phyloP scores from a whole-genome alignment of 2,888 invertebrate species.

The Dyspetes luteomarginatus region DNA sequence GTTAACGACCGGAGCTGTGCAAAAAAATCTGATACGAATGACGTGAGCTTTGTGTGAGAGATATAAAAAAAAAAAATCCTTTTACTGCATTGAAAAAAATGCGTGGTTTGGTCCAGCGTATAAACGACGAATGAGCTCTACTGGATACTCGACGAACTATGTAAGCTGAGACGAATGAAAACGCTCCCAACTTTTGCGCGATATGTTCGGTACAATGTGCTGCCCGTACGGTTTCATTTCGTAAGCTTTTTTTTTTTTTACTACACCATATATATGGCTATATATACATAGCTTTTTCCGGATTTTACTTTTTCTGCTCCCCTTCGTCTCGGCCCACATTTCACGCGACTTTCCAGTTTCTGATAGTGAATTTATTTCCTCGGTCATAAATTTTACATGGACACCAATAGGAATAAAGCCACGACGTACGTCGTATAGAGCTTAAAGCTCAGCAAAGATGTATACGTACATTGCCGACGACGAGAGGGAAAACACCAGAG shows the following conservation, averaged over 20 bases:
- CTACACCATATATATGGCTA: slow-evolving; percentile 13
- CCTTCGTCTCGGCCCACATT: slow-evolving; percentile 42
- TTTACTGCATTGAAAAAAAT: background rate
- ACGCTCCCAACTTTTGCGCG: background rate
- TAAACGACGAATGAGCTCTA: background rate
- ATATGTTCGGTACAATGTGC: slow-evolving; percentile 25
- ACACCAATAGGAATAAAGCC: slow-evolving; percentile 37
- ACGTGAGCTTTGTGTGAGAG: background rate
- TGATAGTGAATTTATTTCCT: slow-evolving; percentile 68
- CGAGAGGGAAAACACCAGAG: background rate
- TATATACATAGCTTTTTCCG: background rate
- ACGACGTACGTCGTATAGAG: background rate
- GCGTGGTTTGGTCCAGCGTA: background rate
- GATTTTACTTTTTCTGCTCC: slow-evolving; percentile 10
- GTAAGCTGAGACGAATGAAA: slow-evolving; percentile 11
- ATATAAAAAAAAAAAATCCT: background rate
- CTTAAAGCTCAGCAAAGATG: background rate
- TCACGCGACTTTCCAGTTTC: slow-evolving; percentile 66
- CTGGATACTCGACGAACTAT: slow-evolving; percentile 33
- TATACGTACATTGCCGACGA: background rate
- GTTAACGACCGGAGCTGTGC: background rate
- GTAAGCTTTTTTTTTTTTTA: slow-evolving; percentile 47
- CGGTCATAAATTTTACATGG: slow-evolving; percentile 66
- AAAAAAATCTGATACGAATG: background rate
- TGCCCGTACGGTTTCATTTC: slow-evolving; percentile 43